Percentiles rank a stretch among this genome's conserved stretches.
These are phyloP conservation scores for Pitangus sulphuratus DNA, from an alignment of 2,797 vertebrate species.

Conservation along the genomic window DNA sequence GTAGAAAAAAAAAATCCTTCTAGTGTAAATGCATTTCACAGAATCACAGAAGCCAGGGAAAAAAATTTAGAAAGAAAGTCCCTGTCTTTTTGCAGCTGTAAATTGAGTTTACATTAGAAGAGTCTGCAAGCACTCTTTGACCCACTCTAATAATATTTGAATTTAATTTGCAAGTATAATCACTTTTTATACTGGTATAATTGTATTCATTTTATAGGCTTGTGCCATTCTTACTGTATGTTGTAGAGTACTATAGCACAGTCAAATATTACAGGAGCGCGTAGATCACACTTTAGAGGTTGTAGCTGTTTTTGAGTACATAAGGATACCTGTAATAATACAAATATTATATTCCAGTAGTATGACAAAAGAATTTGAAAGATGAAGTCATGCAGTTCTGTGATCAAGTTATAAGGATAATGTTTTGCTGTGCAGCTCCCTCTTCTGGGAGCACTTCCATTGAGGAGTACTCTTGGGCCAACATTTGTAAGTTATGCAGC, in stretches of 20 bases:
- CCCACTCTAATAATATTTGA: not conserved
- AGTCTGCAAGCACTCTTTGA: not conserved
- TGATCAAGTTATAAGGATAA: not conserved
- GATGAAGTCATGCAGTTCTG: not conserved
- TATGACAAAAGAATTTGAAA: not conserved
- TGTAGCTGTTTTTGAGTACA: not conserved
- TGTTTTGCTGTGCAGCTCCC: constrained; percentile 47
- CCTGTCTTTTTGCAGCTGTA: not conserved
- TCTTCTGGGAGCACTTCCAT: constrained; percentile 38
- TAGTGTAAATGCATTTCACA: not conserved
- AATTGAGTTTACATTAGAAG: not conserved
- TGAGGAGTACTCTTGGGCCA: not conserved
- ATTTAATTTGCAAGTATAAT: not conserved
- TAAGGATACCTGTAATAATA: not conserved
- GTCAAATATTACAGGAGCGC: not conserved
- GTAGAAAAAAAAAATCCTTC: not conserved
- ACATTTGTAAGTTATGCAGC: fast-evolving
- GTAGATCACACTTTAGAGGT: not conserved
- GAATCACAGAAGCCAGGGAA: not conserved
- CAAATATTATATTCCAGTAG: not conserved
- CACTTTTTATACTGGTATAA: not conserved
- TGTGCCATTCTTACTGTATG: not conserved
- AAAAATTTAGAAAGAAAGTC: not conserved
- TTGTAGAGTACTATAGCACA: not conserved
- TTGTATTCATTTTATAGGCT: not conserved